Base-by-base conservation (phyloP, 2,888 invertebrate genomes). In the Archips crataeganus region DNA sequence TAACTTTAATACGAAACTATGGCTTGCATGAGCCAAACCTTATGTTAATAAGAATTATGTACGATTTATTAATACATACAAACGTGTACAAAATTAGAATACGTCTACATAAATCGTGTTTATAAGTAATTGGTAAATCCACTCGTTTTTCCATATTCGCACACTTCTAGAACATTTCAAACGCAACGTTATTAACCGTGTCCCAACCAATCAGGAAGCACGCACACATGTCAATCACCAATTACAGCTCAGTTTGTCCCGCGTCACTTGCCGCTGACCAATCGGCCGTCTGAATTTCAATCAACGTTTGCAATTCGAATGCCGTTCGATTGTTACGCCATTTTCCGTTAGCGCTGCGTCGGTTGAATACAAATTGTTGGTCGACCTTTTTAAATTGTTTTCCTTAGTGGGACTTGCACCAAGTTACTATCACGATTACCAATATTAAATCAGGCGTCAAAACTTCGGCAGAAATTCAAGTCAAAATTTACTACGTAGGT, bases 161-260 rank as follows among this genome's bases (percentile, higher is more conserved):
- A n/a, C 34, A 60, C 64, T 77, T 87, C 87, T 85, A 83, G 62
- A 61, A 75, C 65, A 76, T 83, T 88, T 79, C 60, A 76, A 87
- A 81, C 54, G 23, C 83, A 80, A 79, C 79, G 74, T 75, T 75
- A 79, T 78, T 82, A 80, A 76, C 79, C 75, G 77, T 76, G 77
- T 82, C 82, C 79, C 77, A 80, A 83, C 90, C 90, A 88, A 90
- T 91, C 90, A 90, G 91, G 91, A 90, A 92, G 84, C 86, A 81
- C 57, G 32, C 85, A 88, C 91, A 88, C 90, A 89, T 90, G 92
- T 91, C 92, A 91, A 91, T 92, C 92, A 90, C 92, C 92, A 92
- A 93, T 92, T 92, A 92, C 88, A 90, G 85, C 85, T 84, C 85
- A 91, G 86, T 92, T 92, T 93, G 92, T 92, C 90, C 84, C 76